Evolutionary conservation across 2,888 invertebrate species (phyloP).

Genomic region (Microplitis deprimator): DNA sequence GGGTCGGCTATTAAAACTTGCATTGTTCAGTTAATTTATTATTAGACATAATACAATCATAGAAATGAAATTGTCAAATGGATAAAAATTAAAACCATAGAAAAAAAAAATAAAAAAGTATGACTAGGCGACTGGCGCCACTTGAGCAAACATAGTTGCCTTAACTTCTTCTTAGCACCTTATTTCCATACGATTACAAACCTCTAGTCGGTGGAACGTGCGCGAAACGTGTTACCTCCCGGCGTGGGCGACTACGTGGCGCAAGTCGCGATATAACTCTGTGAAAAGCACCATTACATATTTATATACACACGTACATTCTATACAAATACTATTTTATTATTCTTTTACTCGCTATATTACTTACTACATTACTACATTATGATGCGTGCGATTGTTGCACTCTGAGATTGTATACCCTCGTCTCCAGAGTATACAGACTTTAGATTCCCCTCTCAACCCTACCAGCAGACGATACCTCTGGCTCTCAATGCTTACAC

Average conservation of each 20-base stretch:
- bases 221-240: constrained; percentile 44
- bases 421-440: constrained; percentile 1
- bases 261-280: constrained; percentile 53
- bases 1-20: constrained; percentile 26
- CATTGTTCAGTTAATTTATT: not conserved
- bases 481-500: constrained; percentile 25
- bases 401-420: constrained; percentile 20
- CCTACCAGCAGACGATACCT: constrained; percentile 9
- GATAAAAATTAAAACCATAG: not conserved
- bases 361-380: not conserved
- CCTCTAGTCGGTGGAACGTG: constrained; percentile 46
- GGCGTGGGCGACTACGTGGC: constrained; percentile 52
- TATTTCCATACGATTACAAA: constrained; percentile 65
- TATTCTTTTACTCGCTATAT: not conserved
- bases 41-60: not conserved
- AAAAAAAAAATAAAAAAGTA: constrained; percentile 28
- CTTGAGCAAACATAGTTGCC: constrained; percentile 57
- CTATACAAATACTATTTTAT: not conserved
- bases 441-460: constrained; percentile 11
- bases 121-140: constrained; percentile 56
- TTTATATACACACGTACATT: not conserved
- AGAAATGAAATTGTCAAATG: too few species aligned
- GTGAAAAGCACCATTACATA: constrained; percentile 15
- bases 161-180: constrained; percentile 62
- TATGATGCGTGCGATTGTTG: constrained; percentile 19